A percentile compares a stretch with the other conserved stretches of the same genome.
These are phyloP conservation scores for Ancistrus triradiatus DNA, from an alignment of 2,113 vertebrate genomes.

Conservation along the genomic window DNA sequence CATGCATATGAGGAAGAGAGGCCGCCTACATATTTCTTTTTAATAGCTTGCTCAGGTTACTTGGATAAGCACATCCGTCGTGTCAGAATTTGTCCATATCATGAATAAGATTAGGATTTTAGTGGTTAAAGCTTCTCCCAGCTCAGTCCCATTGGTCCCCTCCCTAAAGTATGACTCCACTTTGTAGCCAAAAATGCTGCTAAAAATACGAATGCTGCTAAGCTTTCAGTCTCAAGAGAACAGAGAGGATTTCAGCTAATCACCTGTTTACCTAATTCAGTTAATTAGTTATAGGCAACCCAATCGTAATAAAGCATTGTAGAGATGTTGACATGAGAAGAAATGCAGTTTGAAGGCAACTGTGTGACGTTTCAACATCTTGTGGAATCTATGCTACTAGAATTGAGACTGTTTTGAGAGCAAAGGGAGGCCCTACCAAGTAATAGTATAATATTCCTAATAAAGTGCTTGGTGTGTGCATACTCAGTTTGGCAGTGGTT, in stretches of 20 bases:
- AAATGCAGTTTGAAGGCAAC: background rate
- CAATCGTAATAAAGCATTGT: constrained; percentile 4
- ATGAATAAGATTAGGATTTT: constrained; percentile 8
- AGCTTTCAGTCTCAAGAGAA: constrained; percentile 34
- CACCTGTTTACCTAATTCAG: constrained; percentile 58
- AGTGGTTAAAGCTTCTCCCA: background rate
- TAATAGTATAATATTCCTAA: too few relatives aligned
- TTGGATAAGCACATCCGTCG: background rate
- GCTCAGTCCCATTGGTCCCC: background rate
- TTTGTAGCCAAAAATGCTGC: background rate
- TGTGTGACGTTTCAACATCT: too few relatives aligned
- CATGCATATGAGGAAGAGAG: background rate
- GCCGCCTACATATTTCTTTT: background rate
- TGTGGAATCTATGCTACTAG: background rate
- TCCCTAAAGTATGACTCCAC: constrained; percentile 22
- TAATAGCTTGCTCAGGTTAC: background rate
- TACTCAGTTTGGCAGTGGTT: too few relatives aligned
- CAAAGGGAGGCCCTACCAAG: too few relatives aligned
- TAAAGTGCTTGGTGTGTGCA: too few relatives aligned
- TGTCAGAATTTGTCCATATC: background rate
- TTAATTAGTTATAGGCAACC: constrained; percentile 54
- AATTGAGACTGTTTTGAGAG: too few relatives aligned
- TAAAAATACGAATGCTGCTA: too few relatives aligned
- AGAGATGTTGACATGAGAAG: background rate
- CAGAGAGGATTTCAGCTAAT: constrained; percentile 55